Conservation (phyloP, 2,113 vertebrate species). For the Dipodomys ordii region DNA sequence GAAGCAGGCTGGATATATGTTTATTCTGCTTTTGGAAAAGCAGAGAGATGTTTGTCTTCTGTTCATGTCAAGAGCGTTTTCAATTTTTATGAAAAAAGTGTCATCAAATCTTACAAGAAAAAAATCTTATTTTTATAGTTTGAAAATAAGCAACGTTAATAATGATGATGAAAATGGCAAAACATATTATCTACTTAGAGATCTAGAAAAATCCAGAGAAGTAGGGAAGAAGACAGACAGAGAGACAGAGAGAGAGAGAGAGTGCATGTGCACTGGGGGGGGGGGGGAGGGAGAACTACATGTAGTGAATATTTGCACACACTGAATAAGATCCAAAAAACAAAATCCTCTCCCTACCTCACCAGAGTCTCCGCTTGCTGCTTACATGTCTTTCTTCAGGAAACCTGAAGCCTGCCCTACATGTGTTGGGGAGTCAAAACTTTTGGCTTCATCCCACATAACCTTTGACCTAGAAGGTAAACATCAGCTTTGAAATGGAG, state of each 20-base stretch:
- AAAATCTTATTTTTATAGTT: neutral
- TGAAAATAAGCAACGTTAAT: neutral
- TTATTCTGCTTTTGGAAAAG: too few species aligned
- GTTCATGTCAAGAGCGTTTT: neutral
- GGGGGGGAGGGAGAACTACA: neutral
- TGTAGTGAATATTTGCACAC: neutral
- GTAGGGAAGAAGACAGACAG: neutral
- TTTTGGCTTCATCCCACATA: neutral
- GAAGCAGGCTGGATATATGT: neutral
- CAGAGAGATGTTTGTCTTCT: neutral
- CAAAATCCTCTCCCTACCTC: neutral
- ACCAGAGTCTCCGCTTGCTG: neutral
- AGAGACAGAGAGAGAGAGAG: too few species aligned
- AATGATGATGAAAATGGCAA: too few species aligned
- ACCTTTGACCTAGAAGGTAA: neutral
- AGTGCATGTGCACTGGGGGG: too few species aligned
- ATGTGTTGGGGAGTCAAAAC: fast-evolving
- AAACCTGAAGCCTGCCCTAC: neutral
- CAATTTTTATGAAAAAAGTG: neutral
- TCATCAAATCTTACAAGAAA: neutral
- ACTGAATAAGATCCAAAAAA: neutral
- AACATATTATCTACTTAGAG: too few species aligned
- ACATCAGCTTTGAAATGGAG: neutral
- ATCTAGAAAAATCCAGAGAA: neutral
- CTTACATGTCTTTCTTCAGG: neutral